phyloP scores from a whole-genome alignment of 92 coral and sea anemone genomes.

The Heteractis magnifica region DNA sequence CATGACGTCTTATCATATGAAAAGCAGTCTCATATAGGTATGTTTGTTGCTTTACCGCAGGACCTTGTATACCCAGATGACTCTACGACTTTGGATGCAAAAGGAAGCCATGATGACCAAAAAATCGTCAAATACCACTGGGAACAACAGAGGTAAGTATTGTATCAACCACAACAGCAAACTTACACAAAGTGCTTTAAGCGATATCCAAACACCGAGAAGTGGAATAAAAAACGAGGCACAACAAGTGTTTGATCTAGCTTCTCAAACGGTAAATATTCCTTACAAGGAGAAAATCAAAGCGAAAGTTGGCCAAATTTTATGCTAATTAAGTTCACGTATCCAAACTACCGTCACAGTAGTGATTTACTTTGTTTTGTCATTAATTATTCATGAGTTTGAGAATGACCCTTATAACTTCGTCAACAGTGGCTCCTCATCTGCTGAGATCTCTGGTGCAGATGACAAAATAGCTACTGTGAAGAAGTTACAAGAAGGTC shows the following conservation, averaged over 20 bases:
- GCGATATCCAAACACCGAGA: too few species aligned
- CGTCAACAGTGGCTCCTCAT: conserved; percentile 69
- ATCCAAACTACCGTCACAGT: too few species aligned
- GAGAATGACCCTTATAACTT: too few species aligned
- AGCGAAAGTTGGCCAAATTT: too few species aligned
- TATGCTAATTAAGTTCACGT: too few species aligned
- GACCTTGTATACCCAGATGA: conserved; percentile 95
- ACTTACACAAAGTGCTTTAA: not conserved
- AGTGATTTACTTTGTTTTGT: too few species aligned
- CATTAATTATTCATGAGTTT: too few species aligned
- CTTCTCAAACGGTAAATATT: too few species aligned
- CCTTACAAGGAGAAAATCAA: too few species aligned
- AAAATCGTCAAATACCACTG: conserved; percentile 84
- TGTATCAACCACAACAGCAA: not conserved
- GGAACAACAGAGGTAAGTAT: conserved; percentile 76
- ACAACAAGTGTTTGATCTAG: too few species aligned
- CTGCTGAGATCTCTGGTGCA: conserved; percentile 81
- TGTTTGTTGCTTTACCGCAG: conserved; percentile 22
- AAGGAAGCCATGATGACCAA: conserved; percentile 89
- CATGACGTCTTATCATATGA: too few species aligned
- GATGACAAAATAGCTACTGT: conserved; percentile 71
- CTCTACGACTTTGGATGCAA: conserved; percentile 90
- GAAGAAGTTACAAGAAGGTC: conserved; percentile 87
- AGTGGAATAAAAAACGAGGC: too few species aligned
- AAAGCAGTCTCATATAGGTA: not conserved